Evolutionary conservation across 2,888 invertebrate genomes (phyloP), one percentile per base, ranked within the genome.

Genomic region (Steinernema hermaphroditum): DNA sequence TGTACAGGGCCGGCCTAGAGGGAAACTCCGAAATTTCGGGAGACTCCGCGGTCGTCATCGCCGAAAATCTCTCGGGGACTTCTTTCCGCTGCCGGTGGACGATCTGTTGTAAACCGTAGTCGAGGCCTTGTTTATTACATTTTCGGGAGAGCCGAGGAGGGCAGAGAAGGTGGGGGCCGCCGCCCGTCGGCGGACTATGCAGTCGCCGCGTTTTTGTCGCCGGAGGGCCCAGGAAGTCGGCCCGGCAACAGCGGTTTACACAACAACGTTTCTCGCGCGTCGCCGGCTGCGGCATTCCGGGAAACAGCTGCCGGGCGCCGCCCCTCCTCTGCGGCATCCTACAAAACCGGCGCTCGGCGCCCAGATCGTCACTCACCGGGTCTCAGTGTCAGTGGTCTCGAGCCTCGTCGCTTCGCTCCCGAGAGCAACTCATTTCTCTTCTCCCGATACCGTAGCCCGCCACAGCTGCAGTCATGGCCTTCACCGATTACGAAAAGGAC

Each of bases 401-500:
- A 19, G 22, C 22, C 54, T 54, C 54, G 12, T 54, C 29, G 62
- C 62, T 62, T 14, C 62, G 62, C 62, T 62, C 62, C 62, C 62
- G 62, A 62, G 62, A 62, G 62, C 62, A 14, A 22, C 62, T 16
- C 46, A 19, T 46, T 46, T 16, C 16, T 19, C 22, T 46, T 46
- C 46, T 46, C 46, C 37, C 16, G n/a, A 46, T 41, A 46, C 46
- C 46, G 46, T 46, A 46, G 9, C 22, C 16, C 2, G n/a, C 50
- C 50, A 50, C 24, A 14, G 24, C 43, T 22, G 44, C 32, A 37
- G 75, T 29, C 57, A 76, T 78, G 80, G 76, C 77, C 69, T 72
- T 75, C 34, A 74, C 78, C 68, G 80, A 81, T 62, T 68, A 79
- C 78, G 84, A 85, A 73, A 83, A 85, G 76, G 86, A 86, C 74